Evolutionary conservation across 2,113 vertebrate genomes (phyloP).

Genomic region (Galbula dea): DNA sequence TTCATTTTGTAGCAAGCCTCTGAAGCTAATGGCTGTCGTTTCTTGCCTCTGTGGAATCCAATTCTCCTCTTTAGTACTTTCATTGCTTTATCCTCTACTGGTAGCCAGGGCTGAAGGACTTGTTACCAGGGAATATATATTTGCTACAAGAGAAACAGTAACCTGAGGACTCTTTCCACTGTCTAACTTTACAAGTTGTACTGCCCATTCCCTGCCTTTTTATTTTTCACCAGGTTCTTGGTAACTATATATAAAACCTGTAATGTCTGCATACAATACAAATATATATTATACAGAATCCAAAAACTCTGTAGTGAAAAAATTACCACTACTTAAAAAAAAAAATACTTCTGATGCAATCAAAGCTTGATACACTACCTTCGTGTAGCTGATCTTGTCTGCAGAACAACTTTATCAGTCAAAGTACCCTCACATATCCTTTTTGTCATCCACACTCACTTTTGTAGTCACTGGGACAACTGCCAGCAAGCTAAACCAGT

Average conservation of each 20-base stretch:
- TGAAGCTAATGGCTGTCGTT: not conserved
- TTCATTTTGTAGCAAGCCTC: not conserved
- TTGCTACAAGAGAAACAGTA: not conserved
- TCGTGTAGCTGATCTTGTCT: not conserved
- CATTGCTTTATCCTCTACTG: not conserved
- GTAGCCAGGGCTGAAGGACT: not conserved
- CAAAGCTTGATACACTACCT: rapidly evolving
- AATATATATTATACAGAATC: not conserved
- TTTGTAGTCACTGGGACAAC: not conserved
- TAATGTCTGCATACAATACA: not conserved
- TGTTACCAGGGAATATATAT: not conserved
- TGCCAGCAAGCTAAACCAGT: not conserved
- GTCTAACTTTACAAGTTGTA: not conserved
- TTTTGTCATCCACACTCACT: not conserved
- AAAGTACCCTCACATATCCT: not conserved
- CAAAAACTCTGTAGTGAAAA: not conserved
- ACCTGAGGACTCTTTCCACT: not conserved
- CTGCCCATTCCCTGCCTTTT: not conserved
- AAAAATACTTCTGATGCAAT: not conserved
- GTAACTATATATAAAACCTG: not conserved
- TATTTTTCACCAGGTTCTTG: not conserved
- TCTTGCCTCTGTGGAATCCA: not conserved
- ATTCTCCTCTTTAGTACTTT: not conserved
- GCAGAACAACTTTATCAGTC: not conserved
- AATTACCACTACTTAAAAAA: not conserved